Percentiles rank a stretch among this genome's conserved stretches.
Evolutionary conservation across 2,888 invertebrate genomes (phyloP).

Genomic region (Muschampia plurimacula): DNA sequence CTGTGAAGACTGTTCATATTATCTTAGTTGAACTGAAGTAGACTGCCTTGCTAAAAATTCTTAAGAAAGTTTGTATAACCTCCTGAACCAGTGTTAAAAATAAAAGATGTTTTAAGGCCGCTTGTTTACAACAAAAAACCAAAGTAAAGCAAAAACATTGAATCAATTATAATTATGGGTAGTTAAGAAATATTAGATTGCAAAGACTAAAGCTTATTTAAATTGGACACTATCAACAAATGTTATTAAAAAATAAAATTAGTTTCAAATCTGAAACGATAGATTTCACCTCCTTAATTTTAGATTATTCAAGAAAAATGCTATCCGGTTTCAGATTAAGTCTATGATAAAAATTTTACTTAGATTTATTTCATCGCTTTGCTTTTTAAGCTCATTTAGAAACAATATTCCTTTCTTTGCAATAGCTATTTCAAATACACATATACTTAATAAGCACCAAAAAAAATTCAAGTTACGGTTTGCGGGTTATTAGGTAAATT

Average conservation of each 20-base stretch:
- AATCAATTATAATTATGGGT: slow-evolving; percentile 9
- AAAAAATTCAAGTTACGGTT: no score
- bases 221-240: not conserved
- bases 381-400: not conserved
- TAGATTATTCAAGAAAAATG: not conserved
- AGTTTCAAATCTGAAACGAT: not conserved
- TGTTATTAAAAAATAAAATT: not conserved
- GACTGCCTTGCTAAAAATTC: not conserved
- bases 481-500: no score
- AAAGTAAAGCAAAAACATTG: slow-evolving; percentile 3
- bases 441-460: no score
- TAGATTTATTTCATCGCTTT: not conserved
- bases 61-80: slow-evolving; percentile 15
- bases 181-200: slow-evolving; percentile 11
- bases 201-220: not conserved
- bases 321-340: not conserved
- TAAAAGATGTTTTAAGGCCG: slow-evolving; percentile 14
- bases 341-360: not conserved
- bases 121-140: not conserved
- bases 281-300: not conserved
- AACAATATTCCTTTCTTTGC: no score
- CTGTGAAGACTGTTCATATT: no score
- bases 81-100: not conserved
- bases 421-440: no score
- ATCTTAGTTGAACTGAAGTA: not conserved